A percentile compares a stretch with the other conserved stretches of the same genome.
Evolutionary conservation across 2,113 vertebrate genomes (phyloP).

Genomic region (Climacteris rufus): DNA sequence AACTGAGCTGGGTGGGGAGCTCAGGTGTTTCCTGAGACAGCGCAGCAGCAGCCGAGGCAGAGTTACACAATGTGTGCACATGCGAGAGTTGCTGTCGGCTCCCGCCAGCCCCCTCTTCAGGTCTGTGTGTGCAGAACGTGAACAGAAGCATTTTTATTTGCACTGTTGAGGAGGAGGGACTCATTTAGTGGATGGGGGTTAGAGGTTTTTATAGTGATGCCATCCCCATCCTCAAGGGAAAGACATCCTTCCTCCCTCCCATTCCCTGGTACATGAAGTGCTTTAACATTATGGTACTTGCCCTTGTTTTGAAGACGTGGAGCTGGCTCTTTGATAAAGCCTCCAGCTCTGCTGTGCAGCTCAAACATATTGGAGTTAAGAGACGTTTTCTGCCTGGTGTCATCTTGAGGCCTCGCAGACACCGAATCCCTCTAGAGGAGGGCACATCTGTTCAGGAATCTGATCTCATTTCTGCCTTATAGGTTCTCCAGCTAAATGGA

Average conservation of each 20-base stretch:
- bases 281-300: not conserved
- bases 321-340: not conserved
- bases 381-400: constrained; percentile 3
- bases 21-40: not conserved
- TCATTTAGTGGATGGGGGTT: not conserved
- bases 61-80: not conserved
- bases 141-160: not conserved
- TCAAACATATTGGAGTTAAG: not conserved
- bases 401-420: not conserved
- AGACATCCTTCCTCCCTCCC: not conserved
- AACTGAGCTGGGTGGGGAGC: not conserved
- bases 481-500: constrained; percentile 30
- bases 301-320: not conserved
- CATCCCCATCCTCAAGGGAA: not conserved
- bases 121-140: not conserved
- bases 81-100: not conserved
- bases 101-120: not conserved
- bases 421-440: constrained; percentile 26
- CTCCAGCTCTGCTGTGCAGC: not conserved
- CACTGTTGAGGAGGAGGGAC: not conserved
- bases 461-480: constrained; percentile 52
- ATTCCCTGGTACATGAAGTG: not conserved
- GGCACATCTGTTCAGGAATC: constrained; percentile 57
- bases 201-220: not conserved
- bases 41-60: not conserved